These are phyloP conservation scores for Parnassius glacialis DNA, from an alignment of 2,888 invertebrate species.

Conservation along the genomic window DNA sequence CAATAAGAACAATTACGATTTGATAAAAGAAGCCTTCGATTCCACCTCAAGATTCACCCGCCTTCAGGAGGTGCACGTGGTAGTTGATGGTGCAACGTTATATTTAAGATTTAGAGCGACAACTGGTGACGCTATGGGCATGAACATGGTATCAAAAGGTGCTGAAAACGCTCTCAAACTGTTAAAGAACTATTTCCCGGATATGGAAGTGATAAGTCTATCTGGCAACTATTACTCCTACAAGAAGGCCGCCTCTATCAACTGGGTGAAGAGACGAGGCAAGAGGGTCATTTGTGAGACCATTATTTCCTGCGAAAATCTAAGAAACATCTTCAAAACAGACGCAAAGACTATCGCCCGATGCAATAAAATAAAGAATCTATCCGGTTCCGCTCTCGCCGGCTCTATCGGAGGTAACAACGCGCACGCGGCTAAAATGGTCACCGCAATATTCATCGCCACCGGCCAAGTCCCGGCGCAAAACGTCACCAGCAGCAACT, in stretches of 20 bases:
- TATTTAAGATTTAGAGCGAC: constrained; percentile 96
- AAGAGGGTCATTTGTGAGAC: constrained; percentile 98
- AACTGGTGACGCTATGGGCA: constrained; percentile 99
- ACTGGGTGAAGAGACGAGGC: constrained; percentile 98
- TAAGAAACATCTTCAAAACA: constrained; percentile 91
- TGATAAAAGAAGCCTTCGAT: constrained; percentile 93
- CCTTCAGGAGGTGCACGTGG: constrained; percentile 88
- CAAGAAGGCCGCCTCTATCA: constrained; percentile 98
- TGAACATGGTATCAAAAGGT: constrained; percentile 99
- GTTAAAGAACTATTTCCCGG: constrained; percentile 87
- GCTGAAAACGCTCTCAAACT: constrained; percentile 92
- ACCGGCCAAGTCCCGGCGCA: constrained; percentile 99
- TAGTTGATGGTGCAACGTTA: constrained; percentile 92
- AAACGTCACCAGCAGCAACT: constrained; percentile 96
- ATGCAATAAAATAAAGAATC: constrained; percentile 95
- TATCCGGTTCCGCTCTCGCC: constrained; percentile 96
- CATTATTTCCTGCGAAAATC: constrained; percentile 87
- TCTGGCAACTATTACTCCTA: constrained; percentile 99
- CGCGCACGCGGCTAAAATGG: constrained; percentile 99
- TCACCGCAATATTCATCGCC: constrained; percentile 98
- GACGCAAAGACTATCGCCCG: constrained; percentile 91
- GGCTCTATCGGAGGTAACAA: constrained; percentile 97
- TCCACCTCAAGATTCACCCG: constrained; percentile 95
- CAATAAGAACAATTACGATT: constrained; percentile 86
- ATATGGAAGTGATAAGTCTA: constrained; percentile 95